phyloP scores from a whole-genome alignment of 2,797 vertebrate genomes.

The Sebastes umbrosus region DNA sequence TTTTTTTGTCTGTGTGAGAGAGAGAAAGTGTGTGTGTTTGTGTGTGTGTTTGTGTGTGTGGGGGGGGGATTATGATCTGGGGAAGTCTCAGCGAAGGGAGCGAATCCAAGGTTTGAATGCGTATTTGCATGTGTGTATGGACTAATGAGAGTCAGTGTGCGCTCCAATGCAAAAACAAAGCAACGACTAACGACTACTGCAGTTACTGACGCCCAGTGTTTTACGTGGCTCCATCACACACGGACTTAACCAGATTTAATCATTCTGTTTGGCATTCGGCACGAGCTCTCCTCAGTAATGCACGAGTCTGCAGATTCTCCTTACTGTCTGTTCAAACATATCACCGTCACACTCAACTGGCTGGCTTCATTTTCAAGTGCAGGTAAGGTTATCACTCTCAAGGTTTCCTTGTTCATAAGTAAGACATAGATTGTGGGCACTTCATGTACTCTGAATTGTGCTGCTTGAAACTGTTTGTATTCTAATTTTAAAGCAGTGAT shows the following conservation, averaged over 20 bases:
- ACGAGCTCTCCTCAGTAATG: conserved; percentile 14
- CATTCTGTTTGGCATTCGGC: conserved; percentile 21
- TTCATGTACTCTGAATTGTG: neutral
- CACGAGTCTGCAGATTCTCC: conserved; percentile 32
- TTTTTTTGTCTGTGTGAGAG: conserved; percentile 3
- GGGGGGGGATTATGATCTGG: neutral
- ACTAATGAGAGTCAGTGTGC: conserved; percentile 48
- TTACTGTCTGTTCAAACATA: conserved; percentile 64
- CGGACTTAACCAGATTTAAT: conserved; percentile 22
- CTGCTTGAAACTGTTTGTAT: conserved; percentile 12
- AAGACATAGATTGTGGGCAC: neutral
- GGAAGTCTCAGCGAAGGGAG: conserved; percentile 25
- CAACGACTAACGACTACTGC: conserved; percentile 66
- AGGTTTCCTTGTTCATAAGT: conserved; percentile 8
- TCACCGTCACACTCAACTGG: conserved; percentile 39
- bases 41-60: neutral
- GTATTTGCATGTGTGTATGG: conserved; percentile 50
- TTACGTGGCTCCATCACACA: conserved; percentile 48
- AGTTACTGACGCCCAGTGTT: conserved; percentile 68
- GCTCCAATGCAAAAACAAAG: conserved; percentile 65
- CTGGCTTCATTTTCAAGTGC: conserved; percentile 27
- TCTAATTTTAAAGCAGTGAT: neutral
- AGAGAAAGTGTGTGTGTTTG: neutral
- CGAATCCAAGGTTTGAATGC: conserved; percentile 31
- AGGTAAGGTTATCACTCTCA: conserved; percentile 9